Evolutionary conservation across 2,888 invertebrate genomes (phyloP).

Genomic region (Leptinotarsa rubiginosa): DNA sequence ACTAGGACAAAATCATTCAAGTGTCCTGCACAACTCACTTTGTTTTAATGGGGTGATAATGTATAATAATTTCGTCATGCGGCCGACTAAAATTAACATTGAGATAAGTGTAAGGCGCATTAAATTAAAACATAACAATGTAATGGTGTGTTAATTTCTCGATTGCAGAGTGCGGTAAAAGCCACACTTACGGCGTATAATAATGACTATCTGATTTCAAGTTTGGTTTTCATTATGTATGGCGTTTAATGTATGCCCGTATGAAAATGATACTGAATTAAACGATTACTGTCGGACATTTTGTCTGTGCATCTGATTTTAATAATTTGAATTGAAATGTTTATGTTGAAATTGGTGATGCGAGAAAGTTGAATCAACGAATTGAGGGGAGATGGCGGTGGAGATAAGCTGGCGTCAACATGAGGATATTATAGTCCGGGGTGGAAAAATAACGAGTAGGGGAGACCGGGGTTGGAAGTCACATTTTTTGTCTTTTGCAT

Average conservation of each 20-base stretch:
- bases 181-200: constrained; percentile 30
- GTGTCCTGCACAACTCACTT: neutral
- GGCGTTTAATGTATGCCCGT: constrained; percentile 28
- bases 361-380: neutral
- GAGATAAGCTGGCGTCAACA: neutral
- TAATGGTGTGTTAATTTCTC: constrained; percentile 19
- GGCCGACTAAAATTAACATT: constrained; percentile 17
- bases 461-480: too few relatives aligned
- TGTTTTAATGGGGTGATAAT: constrained; percentile 16
- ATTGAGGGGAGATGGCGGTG: neutral
- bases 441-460: too few relatives aligned
- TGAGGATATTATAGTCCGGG: neutral
- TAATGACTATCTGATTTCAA: constrained; percentile 31
- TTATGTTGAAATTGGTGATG: neutral
- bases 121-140: constrained; percentile 21
- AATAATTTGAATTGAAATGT: neutral
- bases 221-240: constrained; percentile 23
- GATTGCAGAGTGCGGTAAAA: constrained; percentile 20
- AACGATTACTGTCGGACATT: constrained; percentile 19
- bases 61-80: constrained; percentile 7
- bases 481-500: too few relatives aligned
- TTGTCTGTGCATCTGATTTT: constrained; percentile 2
- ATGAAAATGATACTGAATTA: constrained; percentile 31
- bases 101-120: constrained; percentile 15
- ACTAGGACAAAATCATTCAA: neutral